A percentile compares a stretch with the other conserved stretches of the same genome.
These are phyloP conservation scores for Drosophila cracens DNA, from an alignment of 2,888 invertebrate genomes.

Conservation along the genomic window DNA sequence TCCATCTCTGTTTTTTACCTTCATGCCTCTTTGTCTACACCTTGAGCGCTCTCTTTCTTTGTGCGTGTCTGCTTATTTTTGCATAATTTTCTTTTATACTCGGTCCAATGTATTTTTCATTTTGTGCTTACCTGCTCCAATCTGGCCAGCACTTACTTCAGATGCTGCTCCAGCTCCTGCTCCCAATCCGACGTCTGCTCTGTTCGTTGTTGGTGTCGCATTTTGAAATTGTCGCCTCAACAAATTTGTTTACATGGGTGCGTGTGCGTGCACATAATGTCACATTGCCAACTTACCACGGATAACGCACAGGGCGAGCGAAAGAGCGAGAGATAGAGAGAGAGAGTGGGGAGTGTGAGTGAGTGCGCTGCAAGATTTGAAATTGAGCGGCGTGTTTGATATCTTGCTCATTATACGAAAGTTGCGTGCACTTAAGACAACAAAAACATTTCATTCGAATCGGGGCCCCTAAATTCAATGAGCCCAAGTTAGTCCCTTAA, in stretches of 20 bases:
- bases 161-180: slow-evolving; percentile 9
- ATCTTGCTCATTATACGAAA: slow-evolving; percentile 58
- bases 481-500: slow-evolving; percentile 45
- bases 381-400: slow-evolving; percentile 38
- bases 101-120: slow-evolving; percentile 75
- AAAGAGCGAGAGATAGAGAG: neutral
- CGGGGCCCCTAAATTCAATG: slow-evolving; percentile 41
- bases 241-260: slow-evolving; percentile 72
- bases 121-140: slow-evolving; percentile 51
- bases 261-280: slow-evolving; percentile 52
- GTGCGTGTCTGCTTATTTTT: slow-evolving; percentile 60
- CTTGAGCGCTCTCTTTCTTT: slow-evolving; percentile 9
- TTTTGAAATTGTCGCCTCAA: slow-evolving; percentile 60
- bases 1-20: neutral
- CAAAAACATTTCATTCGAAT: slow-evolving; percentile 55
- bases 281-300: slow-evolving; percentile 48
- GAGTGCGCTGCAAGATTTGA: slow-evolving; percentile 1
- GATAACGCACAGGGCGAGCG: slow-evolving; percentile 16
- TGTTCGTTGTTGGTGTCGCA: slow-evolving; percentile 24
- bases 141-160: slow-evolving; percentile 35
- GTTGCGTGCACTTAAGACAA: slow-evolving; percentile 45
- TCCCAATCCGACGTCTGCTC: neutral
- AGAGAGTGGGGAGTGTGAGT: neutral
- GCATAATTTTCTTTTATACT: slow-evolving; percentile 74
- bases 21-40: slow-evolving; percentile 47